phyloP scores from a whole-genome alignment of 2,113 vertebrate species.

The Aix galericulata region DNA sequence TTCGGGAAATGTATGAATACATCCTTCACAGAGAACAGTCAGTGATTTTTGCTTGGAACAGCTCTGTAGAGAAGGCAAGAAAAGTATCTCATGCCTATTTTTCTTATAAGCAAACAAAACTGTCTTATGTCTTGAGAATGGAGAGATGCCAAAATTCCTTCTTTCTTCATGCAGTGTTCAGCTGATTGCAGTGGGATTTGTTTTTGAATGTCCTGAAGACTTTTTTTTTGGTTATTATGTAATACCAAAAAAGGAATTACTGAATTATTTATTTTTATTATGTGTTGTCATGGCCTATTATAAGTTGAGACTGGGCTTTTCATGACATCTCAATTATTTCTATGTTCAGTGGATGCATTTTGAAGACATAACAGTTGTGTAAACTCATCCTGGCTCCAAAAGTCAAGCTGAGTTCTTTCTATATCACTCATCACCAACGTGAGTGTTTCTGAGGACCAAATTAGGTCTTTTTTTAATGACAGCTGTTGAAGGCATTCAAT shows the following conservation, averaged over 20 bases:
- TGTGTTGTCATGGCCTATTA: background rate
- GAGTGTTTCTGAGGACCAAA: background rate
- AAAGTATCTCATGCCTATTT: background rate
- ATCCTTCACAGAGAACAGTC: background rate
- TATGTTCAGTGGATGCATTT: background rate
- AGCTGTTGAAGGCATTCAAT: background rate
- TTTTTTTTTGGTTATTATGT: background rate
- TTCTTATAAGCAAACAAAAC: background rate
- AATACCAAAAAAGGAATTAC: background rate
- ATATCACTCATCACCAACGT: background rate
- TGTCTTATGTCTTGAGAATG: background rate
- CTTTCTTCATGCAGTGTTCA: background rate
- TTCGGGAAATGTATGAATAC: background rate
- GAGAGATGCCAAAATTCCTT: slow-evolving; percentile 25
- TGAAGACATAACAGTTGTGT: background rate
- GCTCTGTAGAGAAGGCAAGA: background rate
- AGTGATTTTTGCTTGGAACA: background rate
- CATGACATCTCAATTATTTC: background rate
- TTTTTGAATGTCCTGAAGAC: background rate
- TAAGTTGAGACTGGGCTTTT: background rate
- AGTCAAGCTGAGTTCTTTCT: background rate
- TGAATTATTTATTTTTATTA: slow-evolving; percentile 16
- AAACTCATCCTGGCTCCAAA: slow-evolving; percentile 1
- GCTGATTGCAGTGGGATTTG: background rate
- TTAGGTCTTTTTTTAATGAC: background rate